A percentile compares a stretch with the other conserved stretches of the same genome.
Conservation (phyloP, 2,888 invertebrate genomes). For the Cheilosia grossa region DNA sequence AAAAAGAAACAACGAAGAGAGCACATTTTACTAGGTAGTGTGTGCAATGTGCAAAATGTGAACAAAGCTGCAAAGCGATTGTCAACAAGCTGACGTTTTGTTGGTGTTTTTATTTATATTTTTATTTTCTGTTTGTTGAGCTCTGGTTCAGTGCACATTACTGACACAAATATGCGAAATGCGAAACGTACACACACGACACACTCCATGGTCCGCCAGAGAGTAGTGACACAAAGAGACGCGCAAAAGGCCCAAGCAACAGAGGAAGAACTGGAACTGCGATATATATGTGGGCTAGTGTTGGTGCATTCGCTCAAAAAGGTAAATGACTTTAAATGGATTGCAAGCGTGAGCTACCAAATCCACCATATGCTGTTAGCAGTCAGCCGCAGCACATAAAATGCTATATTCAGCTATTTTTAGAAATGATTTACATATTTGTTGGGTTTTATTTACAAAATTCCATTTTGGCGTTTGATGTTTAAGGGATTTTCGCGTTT, state of each 20-base stretch:
- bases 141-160: constrained; percentile 72
- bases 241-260: constrained; percentile 8
- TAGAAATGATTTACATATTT: constrained; percentile 69
- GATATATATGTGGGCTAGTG: constrained; percentile 18
- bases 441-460: constrained; percentile 31
- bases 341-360: constrained; percentile 59
- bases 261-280: constrained; percentile 19
- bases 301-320: constrained; percentile 39
- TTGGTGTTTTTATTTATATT: constrained; percentile 20
- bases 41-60: constrained; percentile 51
- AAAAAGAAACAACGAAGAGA: constrained; percentile 5
- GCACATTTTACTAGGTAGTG: constrained; percentile 10
- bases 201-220: constrained; percentile 13
- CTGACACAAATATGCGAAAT: constrained; percentile 75
- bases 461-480: constrained; percentile 48
- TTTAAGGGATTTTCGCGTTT: constrained; percentile 44
- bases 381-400: constrained; percentile 12
- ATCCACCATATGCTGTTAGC: constrained; percentile 31
- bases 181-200: constrained; percentile 56
- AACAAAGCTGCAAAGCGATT: constrained; percentile 37
- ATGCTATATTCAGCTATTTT: constrained; percentile 55
- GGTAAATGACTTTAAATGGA: constrained; percentile 73
- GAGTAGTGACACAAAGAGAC: constrained; percentile 57
- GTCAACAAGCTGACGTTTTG: constrained; percentile 49
- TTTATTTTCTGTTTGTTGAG: constrained; percentile 27